Evolutionary conservation across 2,113 vertebrate genomes (phyloP).

Genomic region (Suricata suricatta): DNA sequence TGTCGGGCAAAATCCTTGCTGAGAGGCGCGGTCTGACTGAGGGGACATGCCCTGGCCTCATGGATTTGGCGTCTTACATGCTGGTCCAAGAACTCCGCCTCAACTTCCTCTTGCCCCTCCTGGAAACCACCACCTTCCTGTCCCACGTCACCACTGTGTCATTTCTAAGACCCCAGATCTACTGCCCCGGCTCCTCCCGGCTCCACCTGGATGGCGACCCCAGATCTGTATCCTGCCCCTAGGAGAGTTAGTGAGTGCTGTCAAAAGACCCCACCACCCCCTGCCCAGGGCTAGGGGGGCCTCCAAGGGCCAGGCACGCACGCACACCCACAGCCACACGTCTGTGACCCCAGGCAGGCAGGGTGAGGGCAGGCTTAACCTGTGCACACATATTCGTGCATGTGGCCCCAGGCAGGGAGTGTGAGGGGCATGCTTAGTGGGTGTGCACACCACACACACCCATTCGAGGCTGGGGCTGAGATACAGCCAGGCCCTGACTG

Average conservation of each 20-base stretch:
- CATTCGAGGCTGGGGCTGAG: background rate
- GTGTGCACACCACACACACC: fast-evolving
- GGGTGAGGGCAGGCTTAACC: no score
- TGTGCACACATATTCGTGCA: background rate
- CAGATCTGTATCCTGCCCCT: background rate
- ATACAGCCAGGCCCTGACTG: background rate
- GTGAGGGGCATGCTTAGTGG: background rate
- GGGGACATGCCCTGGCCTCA: background rate
- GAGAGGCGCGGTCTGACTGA: background rate
- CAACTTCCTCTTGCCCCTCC: background rate
- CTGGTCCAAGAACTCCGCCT: background rate
- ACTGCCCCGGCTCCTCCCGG: background rate
- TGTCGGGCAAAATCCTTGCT: background rate
- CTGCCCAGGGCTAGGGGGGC: background rate
- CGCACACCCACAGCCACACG: background rate
- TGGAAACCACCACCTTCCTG: background rate
- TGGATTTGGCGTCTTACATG: background rate
- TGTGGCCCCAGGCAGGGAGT: background rate
- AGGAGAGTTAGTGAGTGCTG: background rate
- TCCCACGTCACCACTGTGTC: background rate
- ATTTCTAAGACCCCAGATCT: background rate
- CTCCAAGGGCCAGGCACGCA: background rate
- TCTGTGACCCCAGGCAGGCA: no score
- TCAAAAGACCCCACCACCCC: background rate
- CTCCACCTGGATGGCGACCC: background rate